phyloP scores from a whole-genome alignment of 2,113 vertebrate species.

The Hippocampus abdominalis region DNA sequence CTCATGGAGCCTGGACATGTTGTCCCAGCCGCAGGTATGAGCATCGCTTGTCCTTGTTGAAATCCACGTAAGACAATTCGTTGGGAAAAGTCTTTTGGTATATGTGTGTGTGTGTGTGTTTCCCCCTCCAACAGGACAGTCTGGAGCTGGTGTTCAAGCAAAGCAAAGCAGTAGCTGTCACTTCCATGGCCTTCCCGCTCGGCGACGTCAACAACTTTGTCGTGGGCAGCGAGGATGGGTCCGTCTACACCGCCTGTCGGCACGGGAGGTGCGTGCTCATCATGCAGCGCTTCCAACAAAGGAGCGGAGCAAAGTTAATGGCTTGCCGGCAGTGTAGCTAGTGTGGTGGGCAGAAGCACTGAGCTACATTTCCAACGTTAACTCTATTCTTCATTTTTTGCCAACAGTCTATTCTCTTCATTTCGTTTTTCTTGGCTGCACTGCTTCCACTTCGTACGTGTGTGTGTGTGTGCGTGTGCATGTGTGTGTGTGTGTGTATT shows the following conservation, averaged over 20 bases:
- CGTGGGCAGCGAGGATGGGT: conserved; percentile 97
- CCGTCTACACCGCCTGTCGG: conserved; percentile 94
- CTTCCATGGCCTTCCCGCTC: conserved; percentile 95
- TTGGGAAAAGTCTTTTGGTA: conserved; percentile 2
- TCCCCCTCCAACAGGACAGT: conserved; percentile 80
- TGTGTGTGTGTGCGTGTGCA: too few relatives aligned
- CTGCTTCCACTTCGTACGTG: too few relatives aligned
- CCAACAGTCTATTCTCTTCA: too few relatives aligned
- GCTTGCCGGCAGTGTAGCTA: too few relatives aligned
- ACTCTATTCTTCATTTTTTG: too few relatives aligned
- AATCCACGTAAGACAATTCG: not conserved
- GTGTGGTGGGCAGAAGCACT: too few relatives aligned
- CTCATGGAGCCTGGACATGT: conserved; percentile 96
- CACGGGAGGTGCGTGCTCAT: conserved; percentile 84
- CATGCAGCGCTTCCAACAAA: not conserved
- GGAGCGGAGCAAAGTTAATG: too few relatives aligned
- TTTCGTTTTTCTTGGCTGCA: too few relatives aligned
- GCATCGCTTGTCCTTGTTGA: not conserved
- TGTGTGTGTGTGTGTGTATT: too few relatives aligned
- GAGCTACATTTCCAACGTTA: too few relatives aligned
- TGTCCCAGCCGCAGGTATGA: conserved; percentile 62
- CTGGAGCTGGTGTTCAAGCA: conserved; percentile 98
- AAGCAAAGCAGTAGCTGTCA: conserved; percentile 94
- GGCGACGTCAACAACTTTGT: conserved; percentile 99
- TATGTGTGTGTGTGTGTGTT: not conserved